Percentiles rank a stretch among this genome's conserved stretches.
Evolutionary conservation across 1,140 invertebrate genomes (phyloP).

Genomic region (Listronotus bonariensis): DNA sequence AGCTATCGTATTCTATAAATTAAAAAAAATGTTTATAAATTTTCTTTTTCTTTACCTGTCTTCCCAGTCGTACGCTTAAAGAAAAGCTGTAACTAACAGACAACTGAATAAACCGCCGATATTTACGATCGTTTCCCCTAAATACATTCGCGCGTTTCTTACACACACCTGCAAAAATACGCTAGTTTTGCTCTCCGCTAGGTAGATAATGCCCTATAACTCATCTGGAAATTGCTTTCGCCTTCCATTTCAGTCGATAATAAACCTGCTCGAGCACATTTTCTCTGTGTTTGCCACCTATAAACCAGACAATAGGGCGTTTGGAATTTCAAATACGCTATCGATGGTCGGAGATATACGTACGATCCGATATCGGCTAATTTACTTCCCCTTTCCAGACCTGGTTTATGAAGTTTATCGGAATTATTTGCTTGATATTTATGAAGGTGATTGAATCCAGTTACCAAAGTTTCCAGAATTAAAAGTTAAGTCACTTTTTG

Average conservation of each 20-base stretch:
- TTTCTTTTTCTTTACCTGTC: too few relatives aligned
- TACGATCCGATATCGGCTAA: conserved; percentile 26
- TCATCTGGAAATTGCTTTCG: conserved; percentile 54
- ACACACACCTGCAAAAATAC: conserved; percentile 54
- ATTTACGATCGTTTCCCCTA: conserved; percentile 52
- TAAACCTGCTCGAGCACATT: conserved; percentile 52
- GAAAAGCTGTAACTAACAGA: conserved; percentile 51
- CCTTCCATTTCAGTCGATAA: conserved; percentile 53
- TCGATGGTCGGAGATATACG: conserved; percentile 28
- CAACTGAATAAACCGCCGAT: conserved; percentile 54
- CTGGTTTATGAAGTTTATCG: background rate
- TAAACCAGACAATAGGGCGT: conserved; percentile 48
- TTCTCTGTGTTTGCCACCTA: conserved; percentile 50
- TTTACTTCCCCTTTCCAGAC: conserved; percentile 13
- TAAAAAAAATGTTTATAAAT: too few relatives aligned
- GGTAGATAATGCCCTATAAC: conserved; percentile 55
- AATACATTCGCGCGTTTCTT: conserved; percentile 44
- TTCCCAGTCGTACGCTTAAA: conserved; percentile 1
- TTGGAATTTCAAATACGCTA: conserved; percentile 36
- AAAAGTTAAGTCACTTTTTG: too few relatives aligned
- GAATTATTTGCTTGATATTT: too few relatives aligned
- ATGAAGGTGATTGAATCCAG: too few relatives aligned
- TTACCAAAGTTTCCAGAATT: too few relatives aligned
- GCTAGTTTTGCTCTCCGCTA: conserved; percentile 51
- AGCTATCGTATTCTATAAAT: too few relatives aligned